Percentiles rank a stretch among this genome's conserved stretches.
These are phyloP conservation scores for Bufo gargarizans DNA, from an alignment of 2,113 vertebrate species.

Conservation along the genomic window DNA sequence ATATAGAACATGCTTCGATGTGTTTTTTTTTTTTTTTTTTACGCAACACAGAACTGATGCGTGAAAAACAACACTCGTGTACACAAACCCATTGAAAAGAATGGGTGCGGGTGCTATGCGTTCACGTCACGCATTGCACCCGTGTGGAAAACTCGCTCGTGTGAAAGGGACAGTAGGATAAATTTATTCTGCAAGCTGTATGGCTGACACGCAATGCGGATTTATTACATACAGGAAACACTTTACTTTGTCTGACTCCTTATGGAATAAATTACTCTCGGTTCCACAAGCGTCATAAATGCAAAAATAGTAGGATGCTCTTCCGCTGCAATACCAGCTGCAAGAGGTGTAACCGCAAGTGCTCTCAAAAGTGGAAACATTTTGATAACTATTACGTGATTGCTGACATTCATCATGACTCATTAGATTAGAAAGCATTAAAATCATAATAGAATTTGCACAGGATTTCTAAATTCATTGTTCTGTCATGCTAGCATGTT, in stretches of 20 bases:
- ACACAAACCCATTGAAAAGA: no score
- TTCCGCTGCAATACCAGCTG: not conserved
- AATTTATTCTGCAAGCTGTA: constrained; percentile 24
- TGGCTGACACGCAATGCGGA: not conserved
- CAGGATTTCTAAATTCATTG: not conserved
- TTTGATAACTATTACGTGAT: not conserved
- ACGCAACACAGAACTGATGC: no score
- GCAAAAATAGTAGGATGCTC: constrained; percentile 13
- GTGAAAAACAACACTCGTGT: no score
- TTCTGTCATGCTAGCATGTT: no score
- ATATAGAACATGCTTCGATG: no score
- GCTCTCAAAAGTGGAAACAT: not conserved
- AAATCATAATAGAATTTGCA: not conserved
- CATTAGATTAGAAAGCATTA: not conserved
- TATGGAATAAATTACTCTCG: not conserved
- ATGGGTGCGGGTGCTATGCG: no score
- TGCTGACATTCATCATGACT: not conserved
- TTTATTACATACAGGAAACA: constrained; percentile 9
- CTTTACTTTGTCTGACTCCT: not conserved
- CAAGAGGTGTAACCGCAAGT: not conserved
- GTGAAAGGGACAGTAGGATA: not conserved
- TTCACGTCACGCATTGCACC: no score
- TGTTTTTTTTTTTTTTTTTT: no score
- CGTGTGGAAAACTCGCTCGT: no score
- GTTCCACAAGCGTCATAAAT: not conserved